Conservation (phyloP, 2,797 vertebrate species). For the Tokudaia muenninki region DNA sequence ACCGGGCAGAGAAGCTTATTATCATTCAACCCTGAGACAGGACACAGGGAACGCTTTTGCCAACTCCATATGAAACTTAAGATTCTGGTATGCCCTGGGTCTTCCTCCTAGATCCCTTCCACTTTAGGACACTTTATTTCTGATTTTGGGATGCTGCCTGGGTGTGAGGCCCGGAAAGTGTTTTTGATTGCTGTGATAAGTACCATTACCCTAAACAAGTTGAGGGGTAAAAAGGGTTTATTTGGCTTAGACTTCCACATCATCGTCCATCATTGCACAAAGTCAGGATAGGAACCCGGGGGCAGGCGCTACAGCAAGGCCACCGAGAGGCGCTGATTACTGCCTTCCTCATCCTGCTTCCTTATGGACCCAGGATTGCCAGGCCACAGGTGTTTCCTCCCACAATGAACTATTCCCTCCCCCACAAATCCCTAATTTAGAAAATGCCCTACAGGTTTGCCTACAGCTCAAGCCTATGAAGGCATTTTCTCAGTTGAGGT, state of each 20-base stretch:
- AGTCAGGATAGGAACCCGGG: not conserved
- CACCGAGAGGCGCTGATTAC: not conserved
- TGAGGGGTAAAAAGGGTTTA: not conserved
- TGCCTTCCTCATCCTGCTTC: not conserved
- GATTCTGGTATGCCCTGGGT: not conserved
- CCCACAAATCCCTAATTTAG: not conserved
- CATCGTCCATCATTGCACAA: not conserved
- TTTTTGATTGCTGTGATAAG: not conserved
- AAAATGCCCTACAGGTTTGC: not conserved
- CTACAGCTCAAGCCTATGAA: not conserved
- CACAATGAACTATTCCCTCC: not conserved
- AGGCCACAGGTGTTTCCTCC: not conserved
- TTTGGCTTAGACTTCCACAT: not conserved
- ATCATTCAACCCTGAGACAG: no score
- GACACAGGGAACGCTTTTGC: not conserved
- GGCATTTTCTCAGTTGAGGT: not conserved
- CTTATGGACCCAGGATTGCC: not conserved
- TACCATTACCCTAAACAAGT: not conserved
- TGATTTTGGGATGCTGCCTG: not conserved
- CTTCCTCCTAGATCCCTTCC: not conserved
- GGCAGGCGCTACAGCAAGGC: not conserved
- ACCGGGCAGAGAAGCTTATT: not conserved
- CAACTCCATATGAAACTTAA: not conserved
- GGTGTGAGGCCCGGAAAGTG: not conserved
- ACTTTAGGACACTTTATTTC: slow-evolving; percentile 22